Evolutionary conservation across 2,797 vertebrate species (phyloP), one percentile per base, ranked within the genome.

Genomic region (Tadarida brasiliensis): DNA sequence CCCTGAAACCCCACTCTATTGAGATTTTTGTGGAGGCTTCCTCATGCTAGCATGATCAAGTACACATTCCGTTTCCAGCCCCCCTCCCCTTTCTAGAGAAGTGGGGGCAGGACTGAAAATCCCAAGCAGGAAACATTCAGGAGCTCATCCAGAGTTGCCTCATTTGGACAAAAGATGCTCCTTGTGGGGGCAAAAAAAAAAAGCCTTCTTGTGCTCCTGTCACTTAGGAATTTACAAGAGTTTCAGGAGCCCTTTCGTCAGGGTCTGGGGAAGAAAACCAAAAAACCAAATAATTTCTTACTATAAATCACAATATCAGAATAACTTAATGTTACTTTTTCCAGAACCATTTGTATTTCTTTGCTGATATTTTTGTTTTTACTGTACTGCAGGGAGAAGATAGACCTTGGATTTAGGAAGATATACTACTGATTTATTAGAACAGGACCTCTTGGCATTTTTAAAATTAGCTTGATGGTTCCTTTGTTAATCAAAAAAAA

Each of bases 351-450:
- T 67, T 78, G 12, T 93, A 47, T 51, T 70, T 93, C 16, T 56
- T 73, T 68, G 15, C 51, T 83, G 35, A 74, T 95, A 68, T 82
- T 78, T 91, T 78, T 77, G 6, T 85, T 59, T 84, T 85, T 85
- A 71, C 57, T 61, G 76, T 78, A 11, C 39, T 39, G 11, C 85
- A 68, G 61, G 33, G 35, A 76, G 22, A 78, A 91, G 63, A 44
- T 76, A 80, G 39, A 39, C 35, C 16, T 82, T 97, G 51, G 44
- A 39, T 26, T n/a, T n/a, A n/a, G n/a, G n/a, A n/a, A n/a, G n/a
- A n/a, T 94, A 49, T 90, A 61, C 87, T 93, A 71, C 19, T 91
- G n/a, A 26, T 44, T 87, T 88, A 51, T 63, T 90, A 83, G 49
- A 80, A 56, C 9, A 87, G 57, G 14, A 71, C 49, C 22, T 71